A percentile compares a stretch with the other conserved stretches of the same genome.
These are phyloP conservation scores for Scaptomyza polygonia DNA, from an alignment of 2,888 invertebrate genomes.

Conservation along the genomic window DNA sequence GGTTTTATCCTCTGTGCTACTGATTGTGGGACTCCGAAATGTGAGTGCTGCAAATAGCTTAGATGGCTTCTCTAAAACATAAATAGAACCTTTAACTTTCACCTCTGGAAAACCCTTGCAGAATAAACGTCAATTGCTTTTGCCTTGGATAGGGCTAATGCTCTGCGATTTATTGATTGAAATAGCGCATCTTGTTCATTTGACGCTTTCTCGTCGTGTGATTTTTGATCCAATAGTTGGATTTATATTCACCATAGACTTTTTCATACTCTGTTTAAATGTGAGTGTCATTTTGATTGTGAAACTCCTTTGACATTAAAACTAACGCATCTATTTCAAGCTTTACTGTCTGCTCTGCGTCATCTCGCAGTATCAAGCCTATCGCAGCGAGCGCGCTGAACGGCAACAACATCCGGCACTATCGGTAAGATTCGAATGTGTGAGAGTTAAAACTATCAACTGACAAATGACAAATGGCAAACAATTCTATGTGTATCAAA, in stretches of 20 bases:
- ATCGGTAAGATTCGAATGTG: conserved; percentile 85
- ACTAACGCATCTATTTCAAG: conserved; percentile 84
- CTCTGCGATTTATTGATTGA: conserved; percentile 88
- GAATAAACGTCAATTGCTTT: conserved; percentile 89
- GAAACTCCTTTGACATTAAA: conserved; percentile 1
- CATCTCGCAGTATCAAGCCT: conserved; percentile 94
- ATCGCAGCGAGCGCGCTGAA: conserved; percentile 85
- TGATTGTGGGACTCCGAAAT: conserved; percentile 89
- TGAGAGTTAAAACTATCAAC: background rate
- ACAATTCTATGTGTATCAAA: conserved; percentile 5
- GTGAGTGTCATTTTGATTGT: conserved; percentile 85
- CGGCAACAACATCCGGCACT: conserved; percentile 85
- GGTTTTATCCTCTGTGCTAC: conserved; percentile 87
- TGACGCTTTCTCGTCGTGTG: conserved; percentile 88
- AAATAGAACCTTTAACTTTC: background rate
- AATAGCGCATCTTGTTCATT: conserved; percentile 88
- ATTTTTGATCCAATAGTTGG: conserved; percentile 90
- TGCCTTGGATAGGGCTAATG: conserved; percentile 91
- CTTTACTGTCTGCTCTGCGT: conserved; percentile 93
- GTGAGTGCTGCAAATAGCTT: conserved; percentile 84
- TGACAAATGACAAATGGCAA: too few species aligned
- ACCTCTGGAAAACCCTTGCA: conserved; percentile 78
- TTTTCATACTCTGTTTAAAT: conserved; percentile 90
- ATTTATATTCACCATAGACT: conserved; percentile 90
- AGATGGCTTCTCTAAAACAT: conserved; percentile 1